Conservation (phyloP, 2,888 invertebrate species). For the Stratiomys singularior region DNA sequence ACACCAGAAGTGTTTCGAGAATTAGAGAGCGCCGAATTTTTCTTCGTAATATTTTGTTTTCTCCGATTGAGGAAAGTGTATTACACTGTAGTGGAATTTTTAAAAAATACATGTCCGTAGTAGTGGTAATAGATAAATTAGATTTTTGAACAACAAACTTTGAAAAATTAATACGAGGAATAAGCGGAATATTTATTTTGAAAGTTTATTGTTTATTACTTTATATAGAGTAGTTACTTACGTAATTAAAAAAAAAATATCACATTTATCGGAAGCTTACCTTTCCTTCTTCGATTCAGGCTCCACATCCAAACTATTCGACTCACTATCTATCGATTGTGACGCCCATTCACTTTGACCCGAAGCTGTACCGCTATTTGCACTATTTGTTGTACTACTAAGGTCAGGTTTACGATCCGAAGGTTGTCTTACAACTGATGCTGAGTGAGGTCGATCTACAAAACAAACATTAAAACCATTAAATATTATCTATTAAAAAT, state of each 20-base stretch:
- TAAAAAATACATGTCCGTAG: too few species aligned
- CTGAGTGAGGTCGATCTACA: slow-evolving; percentile 62
- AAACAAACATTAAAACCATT: slow-evolving; percentile 39
- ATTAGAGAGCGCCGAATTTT: too few species aligned
- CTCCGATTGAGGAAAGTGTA: too few species aligned
- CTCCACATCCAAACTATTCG: slow-evolving; percentile 60
- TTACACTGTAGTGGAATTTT: too few species aligned
- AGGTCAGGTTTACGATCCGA: slow-evolving; percentile 65
- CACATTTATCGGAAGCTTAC: slow-evolving; percentile 45
- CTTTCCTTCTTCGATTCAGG: slow-evolving; percentile 56
- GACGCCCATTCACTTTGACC: slow-evolving; percentile 55
- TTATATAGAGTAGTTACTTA: too few species aligned
- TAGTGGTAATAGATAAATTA: too few species aligned
- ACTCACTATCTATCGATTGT: slow-evolving; percentile 58
- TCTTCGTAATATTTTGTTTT: too few species aligned
- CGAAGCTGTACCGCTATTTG: slow-evolving; percentile 60
- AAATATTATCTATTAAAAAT: neutral
- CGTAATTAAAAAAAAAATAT: neutral
- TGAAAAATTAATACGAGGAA: too few species aligned
- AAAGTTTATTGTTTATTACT: too few species aligned
- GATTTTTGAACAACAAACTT: too few species aligned
- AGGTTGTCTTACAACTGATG: slow-evolving; percentile 64
- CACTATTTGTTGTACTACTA: slow-evolving; percentile 58
- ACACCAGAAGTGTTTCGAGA: too few species aligned
- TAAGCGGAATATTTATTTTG: too few species aligned